Conservation (phyloP, 2,888 invertebrate species). For the Erebia ligea region DNA sequence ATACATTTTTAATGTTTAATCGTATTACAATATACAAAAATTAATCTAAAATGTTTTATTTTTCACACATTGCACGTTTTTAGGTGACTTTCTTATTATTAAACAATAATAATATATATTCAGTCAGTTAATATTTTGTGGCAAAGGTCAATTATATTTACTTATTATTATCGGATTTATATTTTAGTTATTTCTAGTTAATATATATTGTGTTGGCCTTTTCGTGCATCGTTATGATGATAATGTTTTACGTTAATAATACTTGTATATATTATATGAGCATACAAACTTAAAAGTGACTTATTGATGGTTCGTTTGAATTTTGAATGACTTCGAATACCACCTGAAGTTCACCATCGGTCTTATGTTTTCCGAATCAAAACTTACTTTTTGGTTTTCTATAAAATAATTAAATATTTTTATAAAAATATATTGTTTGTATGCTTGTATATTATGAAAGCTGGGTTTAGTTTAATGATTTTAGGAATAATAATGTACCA, state of each 20-base stretch:
- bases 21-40: too few species aligned
- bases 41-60: too few species aligned
- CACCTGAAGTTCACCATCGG: not conserved
- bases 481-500: conserved; percentile 44
- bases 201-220: not conserved
- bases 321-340: too few species aligned
- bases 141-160: too few species aligned
- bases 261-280: conserved; percentile 10
- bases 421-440: conserved; percentile 10
- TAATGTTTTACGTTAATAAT: conserved; percentile 1
- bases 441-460: conserved; percentile 30
- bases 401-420: not conserved
- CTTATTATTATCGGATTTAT: too few species aligned
- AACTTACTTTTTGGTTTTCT: not conserved
- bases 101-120: too few species aligned
- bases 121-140: too few species aligned
- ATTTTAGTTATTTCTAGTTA: too few species aligned
- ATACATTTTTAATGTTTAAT: too few species aligned
- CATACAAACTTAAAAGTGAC: conserved; percentile 7
- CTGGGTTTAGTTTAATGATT: conserved; percentile 29
- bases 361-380: not conserved
- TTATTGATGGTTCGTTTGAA: not conserved
- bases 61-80: too few species aligned
- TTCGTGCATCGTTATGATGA: not conserved
- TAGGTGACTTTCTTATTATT: too few species aligned